Base-by-base conservation (phyloP, 1,140 invertebrate species). In the Bilobella aurantiaca region DNA sequence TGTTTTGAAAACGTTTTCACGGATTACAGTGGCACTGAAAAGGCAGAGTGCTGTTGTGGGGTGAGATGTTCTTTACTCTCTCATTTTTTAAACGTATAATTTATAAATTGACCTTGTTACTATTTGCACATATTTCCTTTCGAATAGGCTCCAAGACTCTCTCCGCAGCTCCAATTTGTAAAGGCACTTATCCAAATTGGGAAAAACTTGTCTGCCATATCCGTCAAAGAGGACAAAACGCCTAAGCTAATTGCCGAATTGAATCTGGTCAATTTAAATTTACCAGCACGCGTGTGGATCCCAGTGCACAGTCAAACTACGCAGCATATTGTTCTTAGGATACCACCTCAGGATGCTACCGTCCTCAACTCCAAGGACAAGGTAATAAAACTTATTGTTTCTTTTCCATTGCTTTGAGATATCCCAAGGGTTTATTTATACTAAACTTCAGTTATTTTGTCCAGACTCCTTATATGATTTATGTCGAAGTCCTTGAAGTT, bases 291-390 rank as follows among this genome's bases (percentile, higher is more conserved):
- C 65, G 96, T 99, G 61, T 99, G 96, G 95, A 79, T 99, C 66
- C 96, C 96, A 18, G 82, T 98, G 37, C 83, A 87, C 74, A 75
- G 73, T n/a, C 78, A 79, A 63, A n/a, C n/a, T n/a, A 77, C 81
- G 63, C 83, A 84, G 42, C 89, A 91, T 81, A 88, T 96, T 75
- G 87, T 96, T 70, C 87, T 96, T 34, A 81, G 92, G 74, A 90
- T 96, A 76, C 93, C 95, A 31, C 93, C 94, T 65, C 91, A 93
- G 73, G 88, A 90, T 68, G 92, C 95, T 56, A 94, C 94, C 60
- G 94, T 99, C 53, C 85, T 99, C 59, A 99, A 99, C 78, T 98
- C 94, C 58, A 99, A 99, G 82, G 96, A 98, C 78, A 98, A 98
- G 83, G 89, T 90, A 77, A 75, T n/a, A n/a, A n/a, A n/a, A n/a